These are phyloP conservation scores for Cromileptes altivelis DNA, from an alignment of 2,113 vertebrate genomes.

Conservation along the genomic window DNA sequence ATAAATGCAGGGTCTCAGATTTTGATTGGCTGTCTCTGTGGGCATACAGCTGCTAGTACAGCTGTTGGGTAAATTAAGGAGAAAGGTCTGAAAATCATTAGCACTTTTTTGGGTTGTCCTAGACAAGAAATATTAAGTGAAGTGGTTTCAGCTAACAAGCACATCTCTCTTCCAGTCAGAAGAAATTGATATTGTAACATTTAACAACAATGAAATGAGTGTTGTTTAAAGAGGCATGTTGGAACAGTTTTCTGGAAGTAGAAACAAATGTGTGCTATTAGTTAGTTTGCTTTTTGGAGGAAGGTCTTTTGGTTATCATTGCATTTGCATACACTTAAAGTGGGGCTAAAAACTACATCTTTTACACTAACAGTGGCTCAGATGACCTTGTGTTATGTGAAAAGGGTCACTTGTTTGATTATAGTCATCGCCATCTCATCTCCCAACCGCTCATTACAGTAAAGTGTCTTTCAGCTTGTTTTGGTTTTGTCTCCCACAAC, in stretches of 20 bases:
- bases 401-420: background rate
- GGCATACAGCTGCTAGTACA: slow-evolving; percentile 56
- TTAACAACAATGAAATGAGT: slow-evolving; percentile 36
- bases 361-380: background rate
- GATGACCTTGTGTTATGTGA: background rate
- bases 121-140: slow-evolving; percentile 42
- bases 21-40: slow-evolving; percentile 37
- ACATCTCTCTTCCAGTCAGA: slow-evolving; percentile 25
- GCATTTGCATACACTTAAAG: background rate
- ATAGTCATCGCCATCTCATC: background rate
- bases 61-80: slow-evolving; percentile 52
- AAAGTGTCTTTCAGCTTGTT: background rate
- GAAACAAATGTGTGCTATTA: slow-evolving; percentile 5
- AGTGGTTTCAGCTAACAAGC: slow-evolving; percentile 46
- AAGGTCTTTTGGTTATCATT: background rate
- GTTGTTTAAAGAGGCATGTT: slow-evolving; percentile 15
- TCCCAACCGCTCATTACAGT: too few relatives aligned
- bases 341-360: background rate
- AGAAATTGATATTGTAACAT: slow-evolving; percentile 46
- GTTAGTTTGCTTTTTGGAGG: background rate
- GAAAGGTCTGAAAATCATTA: slow-evolving; percentile 65
- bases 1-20: slow-evolving; percentile 4
- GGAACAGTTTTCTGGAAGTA: slow-evolving; percentile 23
- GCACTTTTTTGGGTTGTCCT: background rate
- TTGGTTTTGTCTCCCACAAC: background rate